Conservation (phyloP, 2,888 invertebrate genomes). For the Harpagoxenus sublaevis region DNA sequence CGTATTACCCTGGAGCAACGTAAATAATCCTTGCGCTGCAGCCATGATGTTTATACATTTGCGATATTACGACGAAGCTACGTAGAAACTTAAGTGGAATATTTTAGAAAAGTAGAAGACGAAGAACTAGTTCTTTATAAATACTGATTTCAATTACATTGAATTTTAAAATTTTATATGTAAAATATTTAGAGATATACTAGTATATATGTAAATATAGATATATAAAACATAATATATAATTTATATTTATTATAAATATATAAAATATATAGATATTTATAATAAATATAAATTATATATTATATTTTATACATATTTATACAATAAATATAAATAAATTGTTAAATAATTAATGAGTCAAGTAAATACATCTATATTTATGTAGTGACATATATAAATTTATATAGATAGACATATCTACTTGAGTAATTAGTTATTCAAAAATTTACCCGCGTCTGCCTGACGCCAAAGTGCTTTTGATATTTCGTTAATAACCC, state of each 20-base stretch:
- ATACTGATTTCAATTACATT: not conserved
- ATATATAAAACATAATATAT: no score
- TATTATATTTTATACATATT: no score
- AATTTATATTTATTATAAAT: no score
- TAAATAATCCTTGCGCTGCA: conserved; percentile 8
- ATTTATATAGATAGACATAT: not conserved
- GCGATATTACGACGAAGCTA: not conserved
- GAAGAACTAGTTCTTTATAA: not conserved
- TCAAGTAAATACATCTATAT: not conserved
- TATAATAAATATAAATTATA: not conserved
- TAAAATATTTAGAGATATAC: no score
- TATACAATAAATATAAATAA: not conserved
- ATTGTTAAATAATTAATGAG: not conserved
- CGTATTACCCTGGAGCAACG: not conserved
- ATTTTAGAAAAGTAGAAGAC: not conserved
- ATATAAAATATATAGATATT: no score
- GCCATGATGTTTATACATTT: conserved; percentile 25
- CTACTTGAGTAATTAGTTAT: conserved; percentile 11
- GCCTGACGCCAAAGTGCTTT: conserved; percentile 3
- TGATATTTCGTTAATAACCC: conserved; percentile 27
- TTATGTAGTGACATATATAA: not conserved
- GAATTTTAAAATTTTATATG: not conserved
- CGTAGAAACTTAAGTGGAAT: not conserved
- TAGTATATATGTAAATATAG: no score
- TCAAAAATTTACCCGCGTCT: conserved; percentile 11